phyloP scores from a whole-genome alignment of 2,113 vertebrate genomes.

The Rhineura floridana region DNA sequence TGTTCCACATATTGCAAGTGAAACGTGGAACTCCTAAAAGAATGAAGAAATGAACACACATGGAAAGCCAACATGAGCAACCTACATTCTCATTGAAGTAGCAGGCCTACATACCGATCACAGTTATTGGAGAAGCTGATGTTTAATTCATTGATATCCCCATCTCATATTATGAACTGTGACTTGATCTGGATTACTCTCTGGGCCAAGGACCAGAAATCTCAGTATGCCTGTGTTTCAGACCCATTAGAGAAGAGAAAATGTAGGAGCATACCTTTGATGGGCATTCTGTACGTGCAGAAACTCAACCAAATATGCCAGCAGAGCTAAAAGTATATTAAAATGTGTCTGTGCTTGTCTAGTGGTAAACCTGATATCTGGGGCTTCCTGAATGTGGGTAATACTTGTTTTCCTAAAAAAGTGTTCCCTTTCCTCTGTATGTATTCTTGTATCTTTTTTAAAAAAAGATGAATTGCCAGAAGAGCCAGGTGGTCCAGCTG shows the following conservation, averaged over 20 bases:
- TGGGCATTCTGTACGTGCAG: background rate
- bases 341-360: too few species aligned
- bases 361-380: too few species aligned
- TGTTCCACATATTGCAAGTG: background rate
- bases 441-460: too few species aligned
- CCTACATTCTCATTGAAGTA: background rate
- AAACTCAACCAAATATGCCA: background rate
- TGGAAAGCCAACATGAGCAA: background rate
- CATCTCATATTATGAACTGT: background rate
- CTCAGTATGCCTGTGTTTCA: background rate
- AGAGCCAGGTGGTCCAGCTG: too few species aligned
- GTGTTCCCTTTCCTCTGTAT: too few species aligned
- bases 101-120: background rate
- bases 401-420: too few species aligned
- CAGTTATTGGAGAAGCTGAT: background rate
- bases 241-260: background rate
- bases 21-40: conserved; percentile 33
- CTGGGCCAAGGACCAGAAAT: background rate
- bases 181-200: background rate
- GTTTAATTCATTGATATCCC: background rate
- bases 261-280: background rate
- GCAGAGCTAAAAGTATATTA: background rate
- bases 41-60: background rate
- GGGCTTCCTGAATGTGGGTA: too few species aligned
- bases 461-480: too few species aligned